These are phyloP conservation scores for Dasysyrphus tricinctus DNA, from an alignment of 2,888 invertebrate species.

Conservation along the genomic window DNA sequence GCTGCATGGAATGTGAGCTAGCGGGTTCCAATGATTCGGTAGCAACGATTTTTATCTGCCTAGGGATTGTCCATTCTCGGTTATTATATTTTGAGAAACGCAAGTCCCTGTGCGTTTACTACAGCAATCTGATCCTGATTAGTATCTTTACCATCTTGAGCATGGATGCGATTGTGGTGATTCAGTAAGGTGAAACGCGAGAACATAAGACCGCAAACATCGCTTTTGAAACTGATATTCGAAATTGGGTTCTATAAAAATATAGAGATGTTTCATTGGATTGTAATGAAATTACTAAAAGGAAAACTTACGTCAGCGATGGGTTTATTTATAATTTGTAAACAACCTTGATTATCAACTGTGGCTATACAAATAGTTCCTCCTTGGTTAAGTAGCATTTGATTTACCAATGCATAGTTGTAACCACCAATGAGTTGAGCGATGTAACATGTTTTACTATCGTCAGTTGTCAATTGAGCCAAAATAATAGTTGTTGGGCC, in stretches of 20 bases:
- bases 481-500: constrained; percentile 88
- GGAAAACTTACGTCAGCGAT: constrained; percentile 80
- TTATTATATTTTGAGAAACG: constrained; percentile 83
- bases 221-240: constrained; percentile 94
- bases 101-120: constrained; percentile 84
- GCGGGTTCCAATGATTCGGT: no score
- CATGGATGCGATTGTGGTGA: constrained; percentile 93
- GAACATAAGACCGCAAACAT: constrained; percentile 93
- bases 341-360: constrained; percentile 82
- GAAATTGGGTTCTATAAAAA: constrained; percentile 87
- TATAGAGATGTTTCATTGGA: background rate
- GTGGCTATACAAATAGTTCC: constrained; percentile 84
- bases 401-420: no score
- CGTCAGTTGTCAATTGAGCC: constrained; percentile 86
- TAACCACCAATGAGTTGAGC: no score
- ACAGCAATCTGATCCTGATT: constrained; percentile 85
- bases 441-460: no score
- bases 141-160: constrained; percentile 85
- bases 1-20: constrained; percentile 76
- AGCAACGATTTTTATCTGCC: constrained; percentile 86
- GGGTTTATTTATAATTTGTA: constrained; percentile 83
- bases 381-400: constrained; percentile 87
- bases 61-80: constrained; percentile 82
- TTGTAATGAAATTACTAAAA: background rate
- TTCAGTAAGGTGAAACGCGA: constrained; percentile 91